Conservation (phyloP, 2,113 vertebrate species). For the Corythoichthys intestinalis region DNA sequence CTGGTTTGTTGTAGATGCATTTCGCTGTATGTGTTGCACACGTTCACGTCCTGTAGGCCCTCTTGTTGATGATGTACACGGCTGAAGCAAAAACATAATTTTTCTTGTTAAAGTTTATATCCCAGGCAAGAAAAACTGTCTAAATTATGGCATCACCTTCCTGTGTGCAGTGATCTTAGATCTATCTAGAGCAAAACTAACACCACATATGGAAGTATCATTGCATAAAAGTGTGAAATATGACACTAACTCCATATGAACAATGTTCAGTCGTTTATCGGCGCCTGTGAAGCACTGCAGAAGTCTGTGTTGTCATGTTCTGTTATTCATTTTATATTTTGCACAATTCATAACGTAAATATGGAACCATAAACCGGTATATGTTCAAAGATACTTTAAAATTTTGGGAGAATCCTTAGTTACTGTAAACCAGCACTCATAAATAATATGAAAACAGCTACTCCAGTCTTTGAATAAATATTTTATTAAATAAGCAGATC, state of each 20-base stretch:
- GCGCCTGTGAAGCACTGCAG: background rate
- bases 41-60: background rate
- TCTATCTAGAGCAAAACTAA: conserved; percentile 4
- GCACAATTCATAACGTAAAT: background rate
- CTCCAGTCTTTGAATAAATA: background rate
- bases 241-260: background rate
- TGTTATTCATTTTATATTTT: no score
- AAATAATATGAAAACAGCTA: background rate
- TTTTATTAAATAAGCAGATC: background rate
- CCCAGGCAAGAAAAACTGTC: background rate
- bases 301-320: background rate
- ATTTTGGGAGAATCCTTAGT: background rate
- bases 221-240: background rate
- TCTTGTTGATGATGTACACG: conserved; percentile 8
- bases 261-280: background rate
- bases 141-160: conserved; percentile 5
- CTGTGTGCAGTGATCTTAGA: background rate
- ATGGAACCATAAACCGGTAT: background rate
- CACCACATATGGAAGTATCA: background rate
- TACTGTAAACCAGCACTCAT: background rate
- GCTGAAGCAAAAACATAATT: conserved; percentile 27
- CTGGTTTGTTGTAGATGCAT: conserved; percentile 11
- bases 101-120: conserved; percentile 22
- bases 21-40: conserved; percentile 8
- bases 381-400: background rate